Base-by-base conservation (phyloP, 2,113 vertebrate genomes). In the Condylura cristata region DNA sequence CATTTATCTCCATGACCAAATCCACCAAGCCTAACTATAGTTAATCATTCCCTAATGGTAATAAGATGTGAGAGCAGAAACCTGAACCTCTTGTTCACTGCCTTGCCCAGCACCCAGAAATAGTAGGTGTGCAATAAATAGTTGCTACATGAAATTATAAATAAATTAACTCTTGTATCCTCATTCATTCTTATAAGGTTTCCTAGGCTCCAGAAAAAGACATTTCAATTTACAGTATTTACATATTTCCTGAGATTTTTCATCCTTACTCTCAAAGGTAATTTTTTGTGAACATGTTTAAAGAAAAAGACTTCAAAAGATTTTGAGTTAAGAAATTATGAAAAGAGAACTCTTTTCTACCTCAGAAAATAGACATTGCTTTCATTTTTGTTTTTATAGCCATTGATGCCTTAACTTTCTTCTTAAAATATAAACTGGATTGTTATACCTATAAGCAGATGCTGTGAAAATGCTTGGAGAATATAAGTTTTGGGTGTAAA, bases 281-380 rank as follows among this genome's bases (percentile, higher is more conserved):
- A 86, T 28, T 93, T 95, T 65, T 0, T 39, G 48, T 71, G 20
- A 93, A 93, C 90, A 96, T 83, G 26, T 93, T 93, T 71, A 70
- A 78, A 68, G 44, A 66, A 66, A 92, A 92, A 83, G n/a, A 60
- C 41, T 79, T 86, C 4, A 90, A 63, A 94, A 79, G 20, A 41
- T 58, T 83, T 91, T 61, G 14, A 93, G 41, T 94, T 83, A 80
- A 80, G 24, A 46, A 72, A 12, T 78, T 89, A 41, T 78, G 41
- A 18, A 83, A 65, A 92, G 28, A 90, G 34, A 82, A 78, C 14
- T 53, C 30, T 80, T 80, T 78, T 41, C 37, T 79, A 65, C 44
- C 63, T 84, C 39, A 92, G 22, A 91, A 95, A 94, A 72, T 94
- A 92, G 12, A 39, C 11, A 41, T 80, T 86, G 44, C 22, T 63